Evolutionary conservation across 2,113 vertebrate genomes (phyloP).

Genomic region (Mixornis gularis): DNA sequence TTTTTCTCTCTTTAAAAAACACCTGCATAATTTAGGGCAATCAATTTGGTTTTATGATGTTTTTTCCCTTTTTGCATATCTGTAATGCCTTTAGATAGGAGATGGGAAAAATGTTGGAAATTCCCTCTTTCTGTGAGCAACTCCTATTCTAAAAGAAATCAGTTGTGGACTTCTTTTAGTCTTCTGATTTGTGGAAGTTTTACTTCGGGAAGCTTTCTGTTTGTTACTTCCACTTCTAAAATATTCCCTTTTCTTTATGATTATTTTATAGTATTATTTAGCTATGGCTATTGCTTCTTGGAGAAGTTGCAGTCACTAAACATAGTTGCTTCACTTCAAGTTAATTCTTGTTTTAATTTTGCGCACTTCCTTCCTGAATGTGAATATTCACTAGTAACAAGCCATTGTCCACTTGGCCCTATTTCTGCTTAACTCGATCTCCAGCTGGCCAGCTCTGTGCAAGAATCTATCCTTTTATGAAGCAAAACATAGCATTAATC

Average conservation of each 20-base stretch:
- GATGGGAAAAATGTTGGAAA: background rate
- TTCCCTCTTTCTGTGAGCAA: background rate
- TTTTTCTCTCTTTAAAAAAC: background rate
- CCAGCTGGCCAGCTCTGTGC: background rate
- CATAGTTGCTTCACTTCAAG: background rate
- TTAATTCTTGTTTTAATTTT: slow-evolving; percentile 47
- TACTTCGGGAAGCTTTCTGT: background rate
- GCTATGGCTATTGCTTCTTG: background rate
- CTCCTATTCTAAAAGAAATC: background rate
- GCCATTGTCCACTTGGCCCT: background rate
- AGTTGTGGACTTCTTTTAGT: background rate
- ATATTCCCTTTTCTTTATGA: background rate
- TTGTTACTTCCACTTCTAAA: background rate
- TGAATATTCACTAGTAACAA: slow-evolving; percentile 21
- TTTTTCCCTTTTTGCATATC: background rate
- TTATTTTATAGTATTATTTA: background rate
- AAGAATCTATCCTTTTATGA: background rate
- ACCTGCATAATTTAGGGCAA: background rate
- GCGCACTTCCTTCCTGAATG: slow-evolving; percentile 36
- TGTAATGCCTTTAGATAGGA: background rate
- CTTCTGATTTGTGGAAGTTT: background rate
- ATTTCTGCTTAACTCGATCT: slow-evolving; percentile 23
- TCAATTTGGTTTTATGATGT: background rate
- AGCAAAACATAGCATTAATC: background rate
- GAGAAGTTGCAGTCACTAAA: background rate